These are phyloP conservation scores for Holacanthella duospinosa DNA, from an alignment of 2,888 invertebrate species.

Conservation along the genomic window DNA sequence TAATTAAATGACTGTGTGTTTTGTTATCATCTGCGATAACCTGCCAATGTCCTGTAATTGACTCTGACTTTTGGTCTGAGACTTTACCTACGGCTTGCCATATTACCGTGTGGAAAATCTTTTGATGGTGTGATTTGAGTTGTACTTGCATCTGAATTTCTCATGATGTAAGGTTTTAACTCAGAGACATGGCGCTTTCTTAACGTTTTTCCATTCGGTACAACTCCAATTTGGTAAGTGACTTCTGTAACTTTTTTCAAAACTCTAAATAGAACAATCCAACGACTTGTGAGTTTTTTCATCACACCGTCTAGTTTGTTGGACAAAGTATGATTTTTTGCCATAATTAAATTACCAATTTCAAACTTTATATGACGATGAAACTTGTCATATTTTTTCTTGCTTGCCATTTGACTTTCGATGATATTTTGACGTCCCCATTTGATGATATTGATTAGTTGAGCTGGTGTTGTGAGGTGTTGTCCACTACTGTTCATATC, in stretches of 20 bases:
- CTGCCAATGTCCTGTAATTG: background rate
- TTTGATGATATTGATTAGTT: slow-evolving; percentile 7
- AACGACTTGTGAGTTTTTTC: slow-evolving; percentile 14
- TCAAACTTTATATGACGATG: slow-evolving; percentile 9
- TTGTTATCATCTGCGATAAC: background rate
- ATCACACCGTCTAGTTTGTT: slow-evolving; percentile 7
- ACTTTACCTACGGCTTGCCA: background rate
- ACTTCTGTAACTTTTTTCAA: slow-evolving; percentile 6
- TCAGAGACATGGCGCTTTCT: slow-evolving; percentile 6
- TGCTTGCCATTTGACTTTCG: slow-evolving; percentile 7
- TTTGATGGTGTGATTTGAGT: background rate
- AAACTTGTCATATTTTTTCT: slow-evolving; percentile 14
- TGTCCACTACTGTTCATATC: background rate
- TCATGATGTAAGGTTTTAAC: slow-evolving; percentile 8
- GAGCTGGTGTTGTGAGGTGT: background rate
- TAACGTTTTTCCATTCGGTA: background rate
- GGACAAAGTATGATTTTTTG: no score
- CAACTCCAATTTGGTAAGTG: slow-evolving; percentile 5
- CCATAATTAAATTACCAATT: no score
- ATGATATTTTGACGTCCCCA: slow-evolving; percentile 13
- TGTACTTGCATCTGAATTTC: background rate
- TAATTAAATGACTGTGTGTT: no score
- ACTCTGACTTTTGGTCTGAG: background rate
- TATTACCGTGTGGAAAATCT: background rate
- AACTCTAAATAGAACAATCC: slow-evolving; percentile 12